Base-by-base conservation (phyloP, 1,140 invertebrate species). In the Agrypnia vestita region DNA sequence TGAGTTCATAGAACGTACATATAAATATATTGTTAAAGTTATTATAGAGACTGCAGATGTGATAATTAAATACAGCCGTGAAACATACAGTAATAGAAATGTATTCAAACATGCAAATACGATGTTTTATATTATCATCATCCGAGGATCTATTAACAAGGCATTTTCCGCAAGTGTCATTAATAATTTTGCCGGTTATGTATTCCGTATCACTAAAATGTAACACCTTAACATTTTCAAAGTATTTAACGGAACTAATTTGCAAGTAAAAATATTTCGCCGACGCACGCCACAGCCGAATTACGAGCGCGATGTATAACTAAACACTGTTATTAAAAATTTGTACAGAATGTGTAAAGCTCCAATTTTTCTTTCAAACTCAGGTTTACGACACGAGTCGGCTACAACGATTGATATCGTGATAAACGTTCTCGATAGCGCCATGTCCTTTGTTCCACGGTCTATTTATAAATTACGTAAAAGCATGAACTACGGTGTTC, bases 271-370 rank as follows among this genome's bases (percentile, higher is more conserved):
- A 71, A 49, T 53, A 17, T 71, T 49, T 51, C 25, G 25, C 13
- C 15, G 13, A 0, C 12, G 8, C 67, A 71, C 67, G 67, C 46
- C 46, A 71, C 47, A 11, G 67, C 47, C 47, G 47, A 10, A 71
- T 71, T 71, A 71, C 47, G 13, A 1, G 19, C 9, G 35, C 49
- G 67, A 71, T 51, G 35, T 49, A 53, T 49, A 51, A 53, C 19
- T 7, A 71, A 51, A 71, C 67, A 25, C 47, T 12, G 47, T 71
- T 47, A 51, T 62, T 71, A 71, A 71, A 71, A 71, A 53, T 53
- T 71, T 12, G 10, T 67, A 44, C 1, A 71, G 49, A 53, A 53
- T 47, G 35, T 43, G 62, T 47, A 17, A 4, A 0, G 43, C 12
- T 15, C 15, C 4, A 21, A 51, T 51, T 51, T 12, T 51, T 51